phyloP scores from a whole-genome alignment of 2,888 invertebrate species.

The Amblyjoppa proteus region DNA sequence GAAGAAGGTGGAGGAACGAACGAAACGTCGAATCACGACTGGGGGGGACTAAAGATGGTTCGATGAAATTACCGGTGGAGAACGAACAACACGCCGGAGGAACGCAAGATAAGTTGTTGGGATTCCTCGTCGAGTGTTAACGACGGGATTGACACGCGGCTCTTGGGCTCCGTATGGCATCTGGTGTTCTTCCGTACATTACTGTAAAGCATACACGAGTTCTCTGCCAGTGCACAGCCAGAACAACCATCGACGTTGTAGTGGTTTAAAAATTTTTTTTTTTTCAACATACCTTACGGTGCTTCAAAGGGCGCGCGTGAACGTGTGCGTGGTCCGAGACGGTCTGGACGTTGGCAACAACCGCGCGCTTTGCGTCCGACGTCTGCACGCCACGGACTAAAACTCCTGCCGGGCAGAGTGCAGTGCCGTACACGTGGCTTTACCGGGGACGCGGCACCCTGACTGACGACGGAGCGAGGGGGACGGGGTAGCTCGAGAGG shows the following conservation, averaged over 20 bases:
- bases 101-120: conserved; percentile 36
- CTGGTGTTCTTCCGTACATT: background rate
- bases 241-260: background rate
- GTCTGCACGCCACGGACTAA: conserved; percentile 54
- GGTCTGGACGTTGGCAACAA: conserved; percentile 43
- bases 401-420: conserved; percentile 56
- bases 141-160: conserved; percentile 27
- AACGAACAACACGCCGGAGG: conserved; percentile 19
- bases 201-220: background rate
- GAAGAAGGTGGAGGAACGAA: background rate
- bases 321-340: conserved; percentile 35
- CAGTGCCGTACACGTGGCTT: conserved; percentile 75
- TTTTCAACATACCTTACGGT: background rate
- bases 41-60: background rate
- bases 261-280: background rate
- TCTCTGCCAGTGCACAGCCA: background rate
- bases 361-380: conserved; percentile 43
- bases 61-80: background rate
- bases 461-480: conserved; percentile 56
- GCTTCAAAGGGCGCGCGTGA: conserved; percentile 7
- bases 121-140: conserved; percentile 21
- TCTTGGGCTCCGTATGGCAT: conserved; percentile 11
- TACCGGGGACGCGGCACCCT: conserved; percentile 67
- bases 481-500: conserved; percentile 40
- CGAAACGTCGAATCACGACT: background rate